Evolutionary conservation across 2,797 vertebrate species (phyloP), one percentile per base, ranked within the genome.

Genomic region (Hypotaenidia okinawae): DNA sequence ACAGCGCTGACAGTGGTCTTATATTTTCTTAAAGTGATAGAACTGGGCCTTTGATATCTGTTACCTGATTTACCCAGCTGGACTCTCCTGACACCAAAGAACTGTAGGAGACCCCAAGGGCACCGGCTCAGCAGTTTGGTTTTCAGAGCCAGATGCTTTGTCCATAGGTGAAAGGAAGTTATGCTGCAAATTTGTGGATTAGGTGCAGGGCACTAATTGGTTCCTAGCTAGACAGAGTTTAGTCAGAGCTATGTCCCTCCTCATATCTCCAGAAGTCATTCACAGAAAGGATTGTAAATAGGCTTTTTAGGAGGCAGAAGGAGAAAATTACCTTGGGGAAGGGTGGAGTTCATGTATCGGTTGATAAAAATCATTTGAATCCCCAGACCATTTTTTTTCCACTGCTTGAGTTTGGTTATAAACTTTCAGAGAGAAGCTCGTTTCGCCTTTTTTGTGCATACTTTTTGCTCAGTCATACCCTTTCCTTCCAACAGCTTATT

Each of bases 401-500:
- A 22, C n/a, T 52, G 35, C 25, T 63, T 90, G 39, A 84, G 12
- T 86, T 90, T 80, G 27, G 25, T 77, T 90, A 67, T 82, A 89
- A 90, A 74, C 41, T 54, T 90, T 49, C 24, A 21, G 8, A 67
- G 21, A 47, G 72, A 47, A 87, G 11, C 9, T 63, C 32, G n/a
- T 87, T 81, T 52, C 55, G 13, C 24, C 24, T 55, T 93, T 78
- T 85, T 49, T 57, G 10, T 76, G 18, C 22, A n/a, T 63, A 49
- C 5, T 33, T 95, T 94, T 70, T 91, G 49, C 57, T 80, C 68
- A 82, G 39, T 87, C 91, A 89, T 86, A 77, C 22, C 5, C 80
- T 89, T 84, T 84, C 41, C 33, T 87, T 89, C 83, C 54, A 83
- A 74, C 13, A 80, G 12, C 72, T 92, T 89, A 93, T 96, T 95